These are phyloP conservation scores for Paedocypris sp. DNA, from an alignment of 2,113 vertebrate species.

Conservation along the genomic window DNA sequence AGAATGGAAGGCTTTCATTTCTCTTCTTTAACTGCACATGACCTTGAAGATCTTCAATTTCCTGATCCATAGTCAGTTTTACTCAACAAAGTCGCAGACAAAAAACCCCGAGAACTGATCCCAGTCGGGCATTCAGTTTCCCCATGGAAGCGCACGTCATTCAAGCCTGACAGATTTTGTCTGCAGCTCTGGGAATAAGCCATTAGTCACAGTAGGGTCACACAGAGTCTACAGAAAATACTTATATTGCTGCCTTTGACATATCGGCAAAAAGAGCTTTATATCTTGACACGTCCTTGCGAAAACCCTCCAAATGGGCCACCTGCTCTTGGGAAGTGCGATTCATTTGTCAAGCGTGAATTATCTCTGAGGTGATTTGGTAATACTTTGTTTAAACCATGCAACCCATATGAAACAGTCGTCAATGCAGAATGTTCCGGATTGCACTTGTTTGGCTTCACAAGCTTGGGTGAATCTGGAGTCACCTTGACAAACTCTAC, in stretches of 20 bases:
- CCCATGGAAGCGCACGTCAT: not conserved
- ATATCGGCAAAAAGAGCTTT: conserved; percentile 1
- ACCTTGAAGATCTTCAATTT: conserved; percentile 6
- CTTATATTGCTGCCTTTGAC: not conserved
- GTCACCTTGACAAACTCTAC: not conserved
- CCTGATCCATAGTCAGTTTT: not conserved
- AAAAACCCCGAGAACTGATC: not conserved
- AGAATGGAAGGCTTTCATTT: not conserved
- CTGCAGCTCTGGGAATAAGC: conserved; percentile 8
- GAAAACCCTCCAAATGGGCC: not conserved
- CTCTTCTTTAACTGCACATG: not conserved
- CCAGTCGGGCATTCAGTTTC: not conserved
- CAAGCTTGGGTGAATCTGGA: not conserved
- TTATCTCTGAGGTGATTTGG: not conserved
- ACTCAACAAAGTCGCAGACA: conserved; percentile 2
- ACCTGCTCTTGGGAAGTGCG: not conserved
- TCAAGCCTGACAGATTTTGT: conserved; percentile 16
- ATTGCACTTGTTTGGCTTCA: not conserved
- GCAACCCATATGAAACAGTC: not conserved
- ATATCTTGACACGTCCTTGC: conserved; percentile 4
- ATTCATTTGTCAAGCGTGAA: not conserved
- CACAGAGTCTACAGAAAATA: not conserved
- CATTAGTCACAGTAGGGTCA: conserved; percentile 13
- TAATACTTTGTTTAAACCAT: not conserved
- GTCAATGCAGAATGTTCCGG: not conserved